Conservation (phyloP, 2,113 vertebrate species). For the Acanthochromis polyacanthus region DNA sequence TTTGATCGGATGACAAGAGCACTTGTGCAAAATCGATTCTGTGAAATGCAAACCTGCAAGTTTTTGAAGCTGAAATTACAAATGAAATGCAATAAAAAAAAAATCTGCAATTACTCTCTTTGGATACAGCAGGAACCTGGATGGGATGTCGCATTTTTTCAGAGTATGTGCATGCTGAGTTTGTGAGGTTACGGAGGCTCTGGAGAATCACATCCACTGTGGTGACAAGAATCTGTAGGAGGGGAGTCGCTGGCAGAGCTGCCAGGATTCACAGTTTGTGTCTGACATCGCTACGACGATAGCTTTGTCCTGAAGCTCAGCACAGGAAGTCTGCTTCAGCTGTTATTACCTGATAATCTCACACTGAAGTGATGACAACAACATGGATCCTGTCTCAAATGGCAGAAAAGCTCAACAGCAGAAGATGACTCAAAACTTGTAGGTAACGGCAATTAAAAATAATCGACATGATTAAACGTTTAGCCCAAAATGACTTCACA, state of each 20-base stretch:
- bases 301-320: slow-evolving; percentile 41
- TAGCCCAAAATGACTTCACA: too few relatives aligned
- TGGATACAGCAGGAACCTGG: neutral
- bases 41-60: neutral
- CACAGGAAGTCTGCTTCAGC: slow-evolving; percentile 55
- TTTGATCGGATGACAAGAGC: neutral
- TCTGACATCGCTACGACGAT: slow-evolving; percentile 49
- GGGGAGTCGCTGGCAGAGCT: slow-evolving; percentile 4
- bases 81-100: neutral
- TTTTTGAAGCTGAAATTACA: slow-evolving; percentile 6
- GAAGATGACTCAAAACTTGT: too few relatives aligned
- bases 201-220: slow-evolving; percentile 24
- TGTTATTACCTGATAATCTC: slow-evolving; percentile 34
- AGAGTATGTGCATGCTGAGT: slow-evolving; percentile 1
- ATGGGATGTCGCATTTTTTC: slow-evolving; percentile 2
- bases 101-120: neutral
- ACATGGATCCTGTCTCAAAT: slow-evolving; percentile 10
- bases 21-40: neutral
- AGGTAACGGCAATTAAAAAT: too few relatives aligned
- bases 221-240: slow-evolving; percentile 33
- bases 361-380: slow-evolving; percentile 42
- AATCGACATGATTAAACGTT: too few relatives aligned
- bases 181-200: slow-evolving; percentile 27
- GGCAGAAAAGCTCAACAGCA: neutral
- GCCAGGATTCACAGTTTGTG: slow-evolving; percentile 52